Evolutionary conservation across 2,797 vertebrate species (phyloP), one percentile per base, ranked within the genome.

Genomic region (Melanotaenia pygmaea): DNA sequence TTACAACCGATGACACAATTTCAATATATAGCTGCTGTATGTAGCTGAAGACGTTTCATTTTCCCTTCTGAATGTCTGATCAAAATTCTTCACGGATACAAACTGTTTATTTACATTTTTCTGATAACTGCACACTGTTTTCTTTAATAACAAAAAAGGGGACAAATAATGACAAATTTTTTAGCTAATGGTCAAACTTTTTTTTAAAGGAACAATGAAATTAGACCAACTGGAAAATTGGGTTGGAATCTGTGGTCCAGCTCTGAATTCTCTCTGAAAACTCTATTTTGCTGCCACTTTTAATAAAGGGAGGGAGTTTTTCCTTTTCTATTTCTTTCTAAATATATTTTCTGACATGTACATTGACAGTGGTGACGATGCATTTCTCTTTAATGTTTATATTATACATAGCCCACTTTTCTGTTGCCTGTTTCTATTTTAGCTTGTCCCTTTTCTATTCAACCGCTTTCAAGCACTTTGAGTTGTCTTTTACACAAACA

Each of bases 1-100:
- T n/a, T 22, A 35, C 47, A 47, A 54, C 43, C 50, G 45, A 77
- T 53, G 50, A 53, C 67, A 61, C 12, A 58, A 45, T 11, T 37
- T 43, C 64, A 30, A 18, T 16, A 57, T 9, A 16, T 8, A 30
- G 51, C 24, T 26, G 12, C 51, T 54, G 51, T 26, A 53, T 53
- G 11, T 24, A 18, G 5, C 34, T 45, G 43, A 67, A 4, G 0
- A 40, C 12, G 4, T 47, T 50, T 11, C 2, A n/a, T 47, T n/a
- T 10, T 11, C n/a, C 3, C 20, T 50, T 50, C 9, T 9, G 20
- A n/a, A 11, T 22, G 4, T 4, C 40, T 16, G 13, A 43, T 14
- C 13, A 43, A 43, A 16, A 16, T 43, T 59, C 3, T n/a, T 59
- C 5, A n/a, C n/a, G 10, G 32, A 57, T 20, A 0, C 2, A 11